These are phyloP conservation scores for Neodon shergylaensis DNA, from an alignment of 2,113 vertebrate genomes.

Conservation along the genomic window DNA sequence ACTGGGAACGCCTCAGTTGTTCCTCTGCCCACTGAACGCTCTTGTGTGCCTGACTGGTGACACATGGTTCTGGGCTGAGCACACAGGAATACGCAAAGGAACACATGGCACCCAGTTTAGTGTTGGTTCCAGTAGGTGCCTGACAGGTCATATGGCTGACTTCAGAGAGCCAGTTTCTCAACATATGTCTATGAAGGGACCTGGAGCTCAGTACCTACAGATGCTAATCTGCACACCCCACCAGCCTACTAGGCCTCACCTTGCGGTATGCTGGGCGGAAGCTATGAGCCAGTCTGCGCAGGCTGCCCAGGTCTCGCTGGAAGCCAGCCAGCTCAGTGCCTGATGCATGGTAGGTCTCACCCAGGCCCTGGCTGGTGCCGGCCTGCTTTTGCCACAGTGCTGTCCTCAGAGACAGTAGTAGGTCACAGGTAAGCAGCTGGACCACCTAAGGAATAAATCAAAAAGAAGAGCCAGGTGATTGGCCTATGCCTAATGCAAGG, in stretches of 20 bases:
- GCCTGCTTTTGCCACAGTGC: constrained; percentile 95
- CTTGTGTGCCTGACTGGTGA: background rate
- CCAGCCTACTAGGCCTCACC: constrained; percentile 82
- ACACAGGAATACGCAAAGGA: background rate
- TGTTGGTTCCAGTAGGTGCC: background rate
- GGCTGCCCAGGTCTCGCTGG: constrained; percentile 95
- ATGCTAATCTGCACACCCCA: accelerated
- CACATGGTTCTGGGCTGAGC: background rate
- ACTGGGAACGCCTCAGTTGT: background rate
- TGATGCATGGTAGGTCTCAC: constrained; percentile 92
- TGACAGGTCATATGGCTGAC: background rate
- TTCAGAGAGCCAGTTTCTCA: background rate
- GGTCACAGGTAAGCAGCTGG: constrained; percentile 95
- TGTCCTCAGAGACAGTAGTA: constrained; percentile 94
- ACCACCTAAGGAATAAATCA: constrained; percentile 87
- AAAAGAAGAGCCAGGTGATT: background rate
- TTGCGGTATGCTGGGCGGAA: constrained; percentile 96
- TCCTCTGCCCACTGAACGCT: background rate
- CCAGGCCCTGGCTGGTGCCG: constrained; percentile 86
- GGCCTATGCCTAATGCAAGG: background rate
- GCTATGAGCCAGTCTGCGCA: constrained; percentile 93
- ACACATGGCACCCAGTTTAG: background rate
- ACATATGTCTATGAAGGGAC: background rate
- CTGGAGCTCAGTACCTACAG: background rate
- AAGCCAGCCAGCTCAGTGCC: constrained; percentile 94